Percentiles rank a stretch among this genome's conserved stretches.
These are phyloP conservation scores for Cephus nigrinus DNA, from an alignment of 2,888 invertebrate species.

Conservation along the genomic window DNA sequence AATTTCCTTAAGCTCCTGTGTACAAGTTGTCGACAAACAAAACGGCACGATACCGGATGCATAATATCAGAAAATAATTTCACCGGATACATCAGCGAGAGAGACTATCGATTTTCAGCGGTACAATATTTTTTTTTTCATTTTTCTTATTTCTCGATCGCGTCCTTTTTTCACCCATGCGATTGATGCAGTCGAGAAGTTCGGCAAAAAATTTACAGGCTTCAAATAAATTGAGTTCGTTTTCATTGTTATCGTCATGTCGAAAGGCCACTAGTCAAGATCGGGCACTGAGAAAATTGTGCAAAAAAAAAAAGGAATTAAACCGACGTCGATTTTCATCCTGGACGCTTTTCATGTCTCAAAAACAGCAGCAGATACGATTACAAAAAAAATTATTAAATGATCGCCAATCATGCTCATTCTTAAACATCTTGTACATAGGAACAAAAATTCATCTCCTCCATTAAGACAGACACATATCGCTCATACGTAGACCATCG, in stretches of 20 bases:
- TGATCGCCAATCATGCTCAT: conserved; percentile 23
- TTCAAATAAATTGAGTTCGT: conserved; percentile 9
- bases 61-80: not conserved
- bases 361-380: not conserved
- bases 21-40: not conserved
- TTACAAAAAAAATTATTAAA: not conserved
- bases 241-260: conserved; percentile 52
- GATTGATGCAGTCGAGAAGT: not conserved
- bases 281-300: conserved; percentile 57
- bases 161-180: too few species aligned
- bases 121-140: not conserved
- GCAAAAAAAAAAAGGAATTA: conserved; percentile 17
- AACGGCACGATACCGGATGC: not conserved
- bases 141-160: not conserved
- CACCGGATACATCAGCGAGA: not conserved
- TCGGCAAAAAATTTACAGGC: not conserved
- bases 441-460: conserved; percentile 25
- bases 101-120: not conserved
- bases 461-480: not conserved
- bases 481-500: not conserved
- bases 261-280: conserved; percentile 62
- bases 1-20: not conserved
- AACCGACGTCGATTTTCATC: not conserved
- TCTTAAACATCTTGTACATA: conserved; percentile 39
- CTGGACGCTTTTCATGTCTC: not conserved